phyloP scores from a whole-genome alignment of 2,888 invertebrate genomes.

The Chrysopilus asiliformis region DNA sequence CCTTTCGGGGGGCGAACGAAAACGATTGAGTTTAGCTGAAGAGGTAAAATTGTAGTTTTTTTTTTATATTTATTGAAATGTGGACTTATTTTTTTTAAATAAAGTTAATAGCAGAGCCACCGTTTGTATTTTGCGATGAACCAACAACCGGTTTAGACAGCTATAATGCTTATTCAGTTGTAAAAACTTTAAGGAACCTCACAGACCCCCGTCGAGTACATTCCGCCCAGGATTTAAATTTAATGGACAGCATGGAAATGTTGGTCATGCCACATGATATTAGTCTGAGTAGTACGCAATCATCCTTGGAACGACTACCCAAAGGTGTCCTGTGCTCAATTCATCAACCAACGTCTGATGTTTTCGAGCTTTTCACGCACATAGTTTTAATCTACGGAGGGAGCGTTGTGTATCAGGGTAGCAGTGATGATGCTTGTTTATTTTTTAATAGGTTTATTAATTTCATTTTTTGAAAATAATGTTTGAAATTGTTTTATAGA shows the following conservation, averaged over 20 bases:
- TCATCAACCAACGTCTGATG: slow-evolving; percentile 82
- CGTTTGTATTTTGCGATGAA: slow-evolving; percentile 84
- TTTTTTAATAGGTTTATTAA: slow-evolving; percentile 40
- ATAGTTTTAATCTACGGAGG: slow-evolving; percentile 67
- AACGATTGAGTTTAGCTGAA: slow-evolving; percentile 73
- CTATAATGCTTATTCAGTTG: slow-evolving; percentile 70
- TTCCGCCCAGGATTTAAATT: slow-evolving; percentile 14
- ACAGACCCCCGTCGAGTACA: slow-evolving; percentile 32
- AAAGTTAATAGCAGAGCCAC: slow-evolving; percentile 77
- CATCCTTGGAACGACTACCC: slow-evolving; percentile 13
- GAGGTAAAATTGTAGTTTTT: slow-evolving; percentile 42
- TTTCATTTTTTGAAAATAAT: not conserved
- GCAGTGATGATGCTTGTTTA: slow-evolving; percentile 48
- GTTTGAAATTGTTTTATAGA: slow-evolving; percentile 33
- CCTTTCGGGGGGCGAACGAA: slow-evolving; percentile 81
- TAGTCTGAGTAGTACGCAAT: slow-evolving; percentile 18
- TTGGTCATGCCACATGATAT: slow-evolving; percentile 19
- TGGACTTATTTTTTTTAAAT: slow-evolving; percentile 7
- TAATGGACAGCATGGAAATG: slow-evolving; percentile 8
- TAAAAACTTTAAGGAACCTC: slow-evolving; percentile 52
- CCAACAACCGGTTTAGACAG: slow-evolving; percentile 88
- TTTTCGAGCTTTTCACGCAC: slow-evolving; percentile 70
- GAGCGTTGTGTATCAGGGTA: slow-evolving; percentile 64
- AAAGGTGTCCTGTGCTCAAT: slow-evolving; percentile 77
- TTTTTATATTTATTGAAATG: not conserved